phyloP scores from a whole-genome alignment of 2,113 vertebrate genomes.

The Psilopsiagon aymara region DNA sequence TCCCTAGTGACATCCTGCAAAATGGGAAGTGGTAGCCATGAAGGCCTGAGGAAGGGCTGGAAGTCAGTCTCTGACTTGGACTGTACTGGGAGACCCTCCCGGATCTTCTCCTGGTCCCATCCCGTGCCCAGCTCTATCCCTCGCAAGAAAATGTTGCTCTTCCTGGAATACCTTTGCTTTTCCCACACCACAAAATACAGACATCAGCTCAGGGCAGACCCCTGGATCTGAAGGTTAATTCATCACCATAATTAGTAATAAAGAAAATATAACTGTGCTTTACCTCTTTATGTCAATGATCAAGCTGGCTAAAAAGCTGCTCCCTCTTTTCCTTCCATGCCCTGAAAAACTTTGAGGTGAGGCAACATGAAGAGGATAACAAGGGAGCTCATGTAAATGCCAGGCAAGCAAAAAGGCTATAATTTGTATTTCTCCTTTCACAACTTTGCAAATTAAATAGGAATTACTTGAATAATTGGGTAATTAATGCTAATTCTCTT shows the following conservation, averaged over 20 bases:
- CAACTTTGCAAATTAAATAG: not conserved
- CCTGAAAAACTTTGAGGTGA: not conserved
- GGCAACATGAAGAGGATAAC: too few species aligned
- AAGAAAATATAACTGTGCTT: not conserved
- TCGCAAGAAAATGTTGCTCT: not conserved
- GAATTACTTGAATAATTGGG: not conserved
- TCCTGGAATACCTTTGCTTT: not conserved
- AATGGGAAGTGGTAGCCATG: not conserved
- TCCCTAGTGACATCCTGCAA: not conserved
- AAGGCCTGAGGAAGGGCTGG: not conserved
- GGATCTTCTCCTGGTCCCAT: not conserved
- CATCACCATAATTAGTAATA: not conserved
- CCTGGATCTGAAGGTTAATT: not conserved
- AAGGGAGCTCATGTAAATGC: not conserved
- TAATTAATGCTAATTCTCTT: not conserved
- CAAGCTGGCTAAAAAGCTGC: not conserved
- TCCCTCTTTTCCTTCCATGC: not conserved
- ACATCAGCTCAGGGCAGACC: not conserved
- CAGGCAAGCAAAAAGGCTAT: not conserved
- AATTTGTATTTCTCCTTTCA: not conserved
- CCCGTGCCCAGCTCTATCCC: not conserved
- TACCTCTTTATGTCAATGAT: not conserved
- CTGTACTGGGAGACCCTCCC: too few species aligned
- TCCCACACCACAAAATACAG: not conserved
- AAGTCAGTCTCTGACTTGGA: not conserved